Evolutionary conservation across 2,797 vertebrate genomes (phyloP), one percentile per base, ranked within the genome.

Genomic region (Benthosema pterotum): DNA sequence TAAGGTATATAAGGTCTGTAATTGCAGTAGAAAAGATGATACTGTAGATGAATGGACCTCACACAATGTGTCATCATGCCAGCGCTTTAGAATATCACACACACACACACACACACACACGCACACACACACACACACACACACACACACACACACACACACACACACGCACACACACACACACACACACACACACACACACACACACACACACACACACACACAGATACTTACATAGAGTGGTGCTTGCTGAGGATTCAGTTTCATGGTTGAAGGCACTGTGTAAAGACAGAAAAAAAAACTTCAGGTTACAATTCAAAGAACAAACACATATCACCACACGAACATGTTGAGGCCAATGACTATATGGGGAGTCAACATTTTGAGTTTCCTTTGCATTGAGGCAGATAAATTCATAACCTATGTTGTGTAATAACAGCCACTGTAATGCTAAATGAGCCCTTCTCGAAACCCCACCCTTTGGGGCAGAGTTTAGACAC

Each of bases 211-310:
- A 45, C 19, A 25, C 22, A 32, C 11, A 43, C 60, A 62, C 49
- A 52, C 25, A 63, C 54, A 1, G 11, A 72, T 87, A 97, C 96
- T 97, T 78, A 97, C 96, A 92, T 96, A 97, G 86, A 97, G 86
- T 0, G 95, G 96, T 88, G 95, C 95, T 93, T 96, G 93, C 62
- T 93, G 92, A 88, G 95, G 96, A 93, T 93, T 95, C 87, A 98
- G 94, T 93, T 95, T 97, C 96, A 98, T 98, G 94, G 92, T 90
- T 90, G 89, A 88, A 87, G 91, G 91, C 77, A 87, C 94, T 95
- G 85, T 2, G 56, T 54, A 77, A 70, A 79, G 52, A 76, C 9
- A 53, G 2, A 55, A 13, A 62, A 55, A 13, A 62, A 48, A 42
- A 42, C 42, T 42, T 4, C 51, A 17, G 16, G 18, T 75, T 64